Base-by-base conservation (phyloP, 2,888 invertebrate genomes). In the Gerosis bhagava region DNA sequence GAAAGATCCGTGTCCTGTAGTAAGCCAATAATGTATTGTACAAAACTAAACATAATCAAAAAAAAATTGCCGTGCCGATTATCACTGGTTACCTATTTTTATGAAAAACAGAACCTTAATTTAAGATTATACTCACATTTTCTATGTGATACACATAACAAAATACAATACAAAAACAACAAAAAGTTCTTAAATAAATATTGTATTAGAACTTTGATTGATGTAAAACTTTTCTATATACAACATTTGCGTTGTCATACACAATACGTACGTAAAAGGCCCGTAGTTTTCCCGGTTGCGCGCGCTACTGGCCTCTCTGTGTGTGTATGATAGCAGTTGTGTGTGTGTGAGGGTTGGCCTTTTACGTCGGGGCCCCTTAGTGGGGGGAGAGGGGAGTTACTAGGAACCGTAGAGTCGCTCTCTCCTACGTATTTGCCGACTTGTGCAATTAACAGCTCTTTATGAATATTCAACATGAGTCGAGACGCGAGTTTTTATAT, bases 361-460 rank as follows among this genome's bases (percentile, higher is more conserved):
- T 83, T 83, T 81, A 76, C 72, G 66, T 68, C 65, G 24, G 65
- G 56, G 45, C 29, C 36, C 37, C 22, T 26, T 13, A 24, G 65
- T 51, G 57, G 59, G 54, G 60, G 62, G 59, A 57, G 51, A 63
- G 64, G 63, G 65, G 63, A n/a, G 65, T 71, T 73, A 70, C 71
- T 66, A 77, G 75, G 79, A 80, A 76, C 73, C 67, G 68, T 73
- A 56, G 77, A 80, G 77, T 76, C 79, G 73, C 76, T 79, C 82
- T 79, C 80, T 77, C 57, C 49, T 71, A 60, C 63, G 78, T 86
- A 86, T 86, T 86, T 86, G 81, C 81, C 73, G 75, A 82, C 80
- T 86, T 83, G 86, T 83, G 86, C 86, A 86, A 86, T 86, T 86
- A 86, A 83, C 86, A 83, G 81, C 77, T 81, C 83, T 84, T 84